Percentiles rank a stretch among this genome's conserved stretches.
phyloP scores from a whole-genome alignment of 2,797 vertebrate species.

The Cichlasoma orientale region DNA sequence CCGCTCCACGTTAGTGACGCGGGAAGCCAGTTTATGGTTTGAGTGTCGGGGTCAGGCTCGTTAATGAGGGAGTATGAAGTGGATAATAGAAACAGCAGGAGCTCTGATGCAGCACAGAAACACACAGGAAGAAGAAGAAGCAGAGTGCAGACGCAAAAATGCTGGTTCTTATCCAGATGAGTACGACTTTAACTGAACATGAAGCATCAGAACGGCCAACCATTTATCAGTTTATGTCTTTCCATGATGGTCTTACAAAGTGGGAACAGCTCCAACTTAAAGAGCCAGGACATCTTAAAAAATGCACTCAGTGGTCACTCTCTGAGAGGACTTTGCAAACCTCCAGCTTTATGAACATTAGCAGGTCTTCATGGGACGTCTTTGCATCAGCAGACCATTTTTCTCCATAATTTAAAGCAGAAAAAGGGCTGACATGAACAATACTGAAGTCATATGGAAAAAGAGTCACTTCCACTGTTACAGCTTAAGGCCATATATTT shows the following conservation, averaged over 20 bases:
- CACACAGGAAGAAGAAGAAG: background rate
- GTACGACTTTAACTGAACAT: background rate
- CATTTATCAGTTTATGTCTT: background rate
- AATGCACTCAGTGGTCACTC: background rate
- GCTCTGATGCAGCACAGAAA: background rate
- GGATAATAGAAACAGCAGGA: conserved; percentile 56
- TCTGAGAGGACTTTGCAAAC: background rate
- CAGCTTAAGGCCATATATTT: conserved; percentile 2
- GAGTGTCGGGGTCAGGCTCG: conserved; percentile 37
- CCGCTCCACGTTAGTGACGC: conserved; percentile 26
- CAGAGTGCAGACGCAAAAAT: conserved; percentile 8
- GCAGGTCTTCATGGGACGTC: background rate
- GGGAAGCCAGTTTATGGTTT: conserved; percentile 47
- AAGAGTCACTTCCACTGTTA: background rate
- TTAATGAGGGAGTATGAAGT: conserved; percentile 48
- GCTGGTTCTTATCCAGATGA: background rate
- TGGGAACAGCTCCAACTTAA: background rate
- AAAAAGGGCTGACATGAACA: background rate
- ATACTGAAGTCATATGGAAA: background rate
- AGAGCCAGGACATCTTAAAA: background rate
- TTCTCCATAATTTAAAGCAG: background rate
- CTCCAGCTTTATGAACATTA: background rate
- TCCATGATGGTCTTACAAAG: background rate
- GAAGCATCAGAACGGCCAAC: background rate
- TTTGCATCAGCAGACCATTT: background rate